A percentile compares a stretch with the other conserved stretches of the same genome.
Evolutionary conservation across 1,140 invertebrate species (phyloP).

Genomic region (Atta texana): DNA sequence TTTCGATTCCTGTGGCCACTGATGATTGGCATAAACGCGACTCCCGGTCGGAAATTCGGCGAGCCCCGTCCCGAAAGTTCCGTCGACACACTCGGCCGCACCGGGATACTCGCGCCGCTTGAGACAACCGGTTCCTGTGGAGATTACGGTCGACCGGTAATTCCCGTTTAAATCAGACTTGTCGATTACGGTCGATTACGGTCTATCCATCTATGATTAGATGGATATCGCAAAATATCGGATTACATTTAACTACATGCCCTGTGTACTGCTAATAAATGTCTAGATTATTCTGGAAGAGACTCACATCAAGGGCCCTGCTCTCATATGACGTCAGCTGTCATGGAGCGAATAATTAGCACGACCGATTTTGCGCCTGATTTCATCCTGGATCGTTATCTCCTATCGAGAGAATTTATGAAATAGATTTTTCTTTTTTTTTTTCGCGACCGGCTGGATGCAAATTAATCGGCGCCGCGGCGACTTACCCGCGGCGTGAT

Average conservation of each 20-base stretch:
- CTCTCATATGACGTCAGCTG: conserved; percentile 15
- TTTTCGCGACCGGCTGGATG: background rate
- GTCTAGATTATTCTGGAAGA: background rate
- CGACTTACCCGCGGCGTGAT: background rate
- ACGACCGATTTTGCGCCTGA: background rate
- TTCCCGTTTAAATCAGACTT: conserved; percentile 58
- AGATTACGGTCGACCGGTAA: conserved; percentile 31
- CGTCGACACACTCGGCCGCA: conserved; percentile 35
- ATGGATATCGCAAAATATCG: conserved; percentile 39
- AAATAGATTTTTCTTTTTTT: background rate
- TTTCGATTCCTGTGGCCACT: background rate
- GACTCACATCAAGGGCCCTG: background rate
- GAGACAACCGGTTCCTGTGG: conserved; percentile 46
- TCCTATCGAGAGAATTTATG: background rate
- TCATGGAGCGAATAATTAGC: conserved; percentile 3
- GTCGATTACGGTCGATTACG: conserved; percentile 48
- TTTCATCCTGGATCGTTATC: background rate
- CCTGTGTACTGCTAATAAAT: conserved; percentile 11
- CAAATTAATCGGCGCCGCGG: background rate
- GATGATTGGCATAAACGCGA: conserved; percentile 8
- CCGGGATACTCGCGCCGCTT: conserved; percentile 9
- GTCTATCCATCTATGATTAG: conserved; percentile 46
- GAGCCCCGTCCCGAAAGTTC: conserved; percentile 15
- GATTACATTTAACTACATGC: conserved; percentile 36
- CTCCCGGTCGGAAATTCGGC: conserved; percentile 30